phyloP scores from a whole-genome alignment of 2,888 invertebrate species.

The Acronicta aceris region DNA sequence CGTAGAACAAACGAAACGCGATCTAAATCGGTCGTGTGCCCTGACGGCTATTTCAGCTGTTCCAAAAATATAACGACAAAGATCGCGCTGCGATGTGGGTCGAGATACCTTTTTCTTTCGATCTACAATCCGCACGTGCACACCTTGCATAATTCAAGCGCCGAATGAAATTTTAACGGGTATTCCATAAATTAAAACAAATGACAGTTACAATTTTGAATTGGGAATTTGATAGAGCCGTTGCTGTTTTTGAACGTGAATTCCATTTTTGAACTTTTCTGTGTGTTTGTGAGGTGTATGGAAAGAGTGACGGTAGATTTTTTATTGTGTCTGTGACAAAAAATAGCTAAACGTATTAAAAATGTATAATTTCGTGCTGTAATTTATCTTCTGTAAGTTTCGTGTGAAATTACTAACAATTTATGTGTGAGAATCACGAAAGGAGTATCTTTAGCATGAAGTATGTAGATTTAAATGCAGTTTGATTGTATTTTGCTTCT shows the following conservation, averaged over 20 bases:
- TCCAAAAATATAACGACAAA: slow-evolving; percentile 75
- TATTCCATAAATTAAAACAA: slow-evolving; percentile 14
- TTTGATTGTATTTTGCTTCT: not conserved
- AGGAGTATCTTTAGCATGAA: slow-evolving; percentile 17
- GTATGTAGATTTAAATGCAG: slow-evolving; percentile 8
- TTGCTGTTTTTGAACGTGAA: slow-evolving; percentile 6
- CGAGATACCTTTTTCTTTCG: slow-evolving; percentile 74
- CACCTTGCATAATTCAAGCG: slow-evolving; percentile 63
- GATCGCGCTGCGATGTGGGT: slow-evolving; percentile 79
- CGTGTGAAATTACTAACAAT: slow-evolving; percentile 15
- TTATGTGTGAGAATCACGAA: slow-evolving; percentile 9
- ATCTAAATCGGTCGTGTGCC: slow-evolving; percentile 78
- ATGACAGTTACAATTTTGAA: slow-evolving; percentile 17
- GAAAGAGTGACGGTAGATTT: slow-evolving; percentile 13
- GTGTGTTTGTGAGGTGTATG: slow-evolving; percentile 18
- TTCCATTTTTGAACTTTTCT: slow-evolving; percentile 23
- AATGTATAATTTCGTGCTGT: slow-evolving; percentile 20
- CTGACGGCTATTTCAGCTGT: slow-evolving; percentile 83
- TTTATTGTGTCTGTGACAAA: slow-evolving; percentile 40
- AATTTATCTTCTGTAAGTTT: slow-evolving; percentile 19
- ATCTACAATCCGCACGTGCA: slow-evolving; percentile 55
- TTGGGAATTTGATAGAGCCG: slow-evolving; percentile 1
- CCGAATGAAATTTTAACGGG: slow-evolving; percentile 10
- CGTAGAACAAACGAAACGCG: slow-evolving; percentile 64
- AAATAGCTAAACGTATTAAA: slow-evolving; percentile 43